These are phyloP conservation scores for Eurois occulta DNA, from an alignment of 2,888 invertebrate species.

Conservation along the genomic window DNA sequence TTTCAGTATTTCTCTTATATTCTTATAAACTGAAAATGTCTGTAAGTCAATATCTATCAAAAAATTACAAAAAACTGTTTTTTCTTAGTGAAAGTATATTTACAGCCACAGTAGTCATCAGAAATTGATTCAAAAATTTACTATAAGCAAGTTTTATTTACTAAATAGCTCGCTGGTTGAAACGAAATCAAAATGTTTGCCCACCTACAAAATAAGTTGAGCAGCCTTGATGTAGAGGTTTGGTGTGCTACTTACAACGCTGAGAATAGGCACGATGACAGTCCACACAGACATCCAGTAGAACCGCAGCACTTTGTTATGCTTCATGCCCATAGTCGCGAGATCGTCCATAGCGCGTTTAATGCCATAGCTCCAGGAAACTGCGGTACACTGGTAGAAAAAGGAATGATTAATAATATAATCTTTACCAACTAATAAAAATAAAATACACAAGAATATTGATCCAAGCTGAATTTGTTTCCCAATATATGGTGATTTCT, in stretches of 20 bases:
- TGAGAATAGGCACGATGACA: conserved; percentile 92
- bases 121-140: too few species aligned
- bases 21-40: too few species aligned
- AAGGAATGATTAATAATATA: not conserved
- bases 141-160: too few species aligned
- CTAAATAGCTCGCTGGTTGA: too few species aligned
- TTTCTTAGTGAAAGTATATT: too few species aligned
- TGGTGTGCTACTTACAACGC: conserved; percentile 89
- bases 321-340: conserved; percentile 91
- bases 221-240: too few species aligned
- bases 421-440: not conserved
- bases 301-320: conserved; percentile 89
- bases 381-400: conserved; percentile 85
- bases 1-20: too few species aligned
- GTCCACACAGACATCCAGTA: conserved; percentile 95
- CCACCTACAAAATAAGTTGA: too few species aligned
- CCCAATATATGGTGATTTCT: not conserved
- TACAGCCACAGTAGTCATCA: too few species aligned
- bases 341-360: conserved; percentile 90
- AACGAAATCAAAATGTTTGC: too few species aligned
- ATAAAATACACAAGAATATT: not conserved
- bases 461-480: not conserved
- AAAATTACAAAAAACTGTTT: too few species aligned
- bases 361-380: conserved; percentile 93
- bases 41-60: too few species aligned